phyloP scores from a whole-genome alignment of 2,888 invertebrate genomes.

The Ectemnius continuus region DNA sequence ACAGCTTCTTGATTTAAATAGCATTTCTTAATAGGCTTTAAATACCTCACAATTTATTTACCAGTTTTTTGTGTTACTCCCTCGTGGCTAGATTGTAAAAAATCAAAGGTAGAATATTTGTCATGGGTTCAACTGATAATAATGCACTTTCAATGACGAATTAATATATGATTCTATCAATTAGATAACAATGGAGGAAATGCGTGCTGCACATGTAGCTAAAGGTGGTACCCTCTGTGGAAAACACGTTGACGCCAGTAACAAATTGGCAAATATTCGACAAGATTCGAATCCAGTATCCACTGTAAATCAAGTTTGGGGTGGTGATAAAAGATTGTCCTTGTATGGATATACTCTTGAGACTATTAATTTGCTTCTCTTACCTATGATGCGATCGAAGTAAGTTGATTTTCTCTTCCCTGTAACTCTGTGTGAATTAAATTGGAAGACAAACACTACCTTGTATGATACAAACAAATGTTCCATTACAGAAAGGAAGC shows the following conservation, averaged over 20 bases:
- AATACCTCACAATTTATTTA: too few species aligned
- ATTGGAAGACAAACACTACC: too few species aligned
- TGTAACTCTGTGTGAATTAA: not conserved
- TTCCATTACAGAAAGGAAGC: conserved; percentile 91
- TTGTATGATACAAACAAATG: not conserved
- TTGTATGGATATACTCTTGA: conserved; percentile 97
- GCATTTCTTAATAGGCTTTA: too few species aligned
- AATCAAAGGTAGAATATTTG: too few species aligned
- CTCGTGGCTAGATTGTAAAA: too few species aligned
- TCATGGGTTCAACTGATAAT: too few species aligned
- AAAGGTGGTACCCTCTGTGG: conserved; percentile 69
- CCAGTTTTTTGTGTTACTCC: too few species aligned
- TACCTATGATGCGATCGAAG: conserved; percentile 98
- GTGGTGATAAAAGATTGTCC: conserved; percentile 90
- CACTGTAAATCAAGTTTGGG: conserved; percentile 78
- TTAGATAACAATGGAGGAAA: conserved; percentile 90
- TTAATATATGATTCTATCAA: not conserved
- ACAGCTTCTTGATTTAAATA: too few species aligned
- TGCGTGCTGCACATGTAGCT: conserved; percentile 83
- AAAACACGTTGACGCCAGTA: conserved; percentile 64
- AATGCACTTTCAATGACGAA: too few species aligned
- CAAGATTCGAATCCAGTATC: conserved; percentile 67
- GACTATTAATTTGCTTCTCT: conserved; percentile 93
- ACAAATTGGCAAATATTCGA: conserved; percentile 65
- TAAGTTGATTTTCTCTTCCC: conserved; percentile 77